Evolutionary conservation across 2,888 invertebrate species (phyloP).

Genomic region (Ophion obscuratus): DNA sequence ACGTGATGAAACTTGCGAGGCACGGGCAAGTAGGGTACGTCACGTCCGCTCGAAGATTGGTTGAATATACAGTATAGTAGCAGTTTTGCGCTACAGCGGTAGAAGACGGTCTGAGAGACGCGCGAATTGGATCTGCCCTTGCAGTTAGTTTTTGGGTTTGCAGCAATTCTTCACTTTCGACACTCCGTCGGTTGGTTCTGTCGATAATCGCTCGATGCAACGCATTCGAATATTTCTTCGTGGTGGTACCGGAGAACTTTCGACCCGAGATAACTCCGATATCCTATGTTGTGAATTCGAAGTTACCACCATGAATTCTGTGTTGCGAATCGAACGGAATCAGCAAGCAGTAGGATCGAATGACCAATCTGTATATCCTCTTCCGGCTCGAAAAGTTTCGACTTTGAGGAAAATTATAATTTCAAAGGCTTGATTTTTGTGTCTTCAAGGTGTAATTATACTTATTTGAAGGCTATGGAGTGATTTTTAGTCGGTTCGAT

Average conservation of each 20-base stretch:
- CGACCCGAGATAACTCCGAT: constrained; percentile 3
- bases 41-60: constrained; percentile 66
- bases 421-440: too few species aligned
- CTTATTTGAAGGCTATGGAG: too few species aligned
- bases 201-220: constrained; percentile 56
- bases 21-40: constrained; percentile 49
- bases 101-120: neutral
- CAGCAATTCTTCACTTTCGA: constrained; percentile 19
- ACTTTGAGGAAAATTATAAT: too few species aligned
- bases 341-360: neutral
- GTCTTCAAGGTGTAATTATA: too few species aligned
- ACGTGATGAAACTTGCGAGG: constrained; percentile 51
- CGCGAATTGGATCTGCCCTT: constrained; percentile 43
- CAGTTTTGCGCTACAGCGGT: constrained; percentile 36
- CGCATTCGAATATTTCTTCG: constrained; percentile 27
- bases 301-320: constrained; percentile 2
- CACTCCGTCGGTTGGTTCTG: constrained; percentile 41
- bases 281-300: constrained; percentile 6
- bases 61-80: constrained; percentile 47
- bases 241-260: constrained; percentile 1
- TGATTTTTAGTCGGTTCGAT: too few species aligned
- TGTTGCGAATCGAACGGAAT: constrained; percentile 22
- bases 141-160: constrained; percentile 27
- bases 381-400: too few species aligned
- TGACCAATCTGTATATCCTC: too few species aligned